phyloP scores from a whole-genome alignment of 1,140 invertebrate species.

The Pseudomyrmex cubaensis region DNA sequence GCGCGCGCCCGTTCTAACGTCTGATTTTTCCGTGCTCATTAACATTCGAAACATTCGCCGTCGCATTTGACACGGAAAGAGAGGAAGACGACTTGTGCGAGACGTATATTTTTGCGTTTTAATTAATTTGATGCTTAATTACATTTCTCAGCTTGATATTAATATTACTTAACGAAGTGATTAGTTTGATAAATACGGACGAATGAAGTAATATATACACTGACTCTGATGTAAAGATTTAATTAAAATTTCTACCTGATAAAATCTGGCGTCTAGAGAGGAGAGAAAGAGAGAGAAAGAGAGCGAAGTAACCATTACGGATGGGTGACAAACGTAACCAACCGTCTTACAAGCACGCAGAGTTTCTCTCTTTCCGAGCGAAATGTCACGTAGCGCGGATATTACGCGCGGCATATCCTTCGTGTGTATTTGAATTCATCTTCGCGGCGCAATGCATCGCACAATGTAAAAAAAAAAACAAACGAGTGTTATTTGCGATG shows the following conservation, averaged over 20 bases:
- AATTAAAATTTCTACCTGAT: slow-evolving; percentile 22
- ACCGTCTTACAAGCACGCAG: neutral
- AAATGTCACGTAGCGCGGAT: neutral
- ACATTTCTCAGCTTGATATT: neutral
- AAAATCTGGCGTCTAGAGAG: neutral
- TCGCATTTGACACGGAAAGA: no score
- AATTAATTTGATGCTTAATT: neutral
- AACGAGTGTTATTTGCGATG: slow-evolving; percentile 15
- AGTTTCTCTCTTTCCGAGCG: neutral
- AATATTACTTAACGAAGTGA: neutral
- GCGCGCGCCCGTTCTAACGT: slow-evolving; percentile 4
- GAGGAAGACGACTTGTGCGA: no score
- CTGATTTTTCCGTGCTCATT: no score
- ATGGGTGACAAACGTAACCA: neutral
- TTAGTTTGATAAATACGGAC: neutral
- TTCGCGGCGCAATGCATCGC: slow-evolving; percentile 4
- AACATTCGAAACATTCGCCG: no score
- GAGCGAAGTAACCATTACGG: neutral
- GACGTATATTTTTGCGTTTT: neutral
- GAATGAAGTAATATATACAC: neutral
- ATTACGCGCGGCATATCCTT: no score
- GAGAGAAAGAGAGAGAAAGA: neutral
- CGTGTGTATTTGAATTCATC: neutral
- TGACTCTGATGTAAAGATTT: neutral
- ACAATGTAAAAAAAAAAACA: slow-evolving; percentile 1